Evolutionary conservation across 2,888 invertebrate species (phyloP).

Genomic region (Cryptophagus acutangulus): DNA sequence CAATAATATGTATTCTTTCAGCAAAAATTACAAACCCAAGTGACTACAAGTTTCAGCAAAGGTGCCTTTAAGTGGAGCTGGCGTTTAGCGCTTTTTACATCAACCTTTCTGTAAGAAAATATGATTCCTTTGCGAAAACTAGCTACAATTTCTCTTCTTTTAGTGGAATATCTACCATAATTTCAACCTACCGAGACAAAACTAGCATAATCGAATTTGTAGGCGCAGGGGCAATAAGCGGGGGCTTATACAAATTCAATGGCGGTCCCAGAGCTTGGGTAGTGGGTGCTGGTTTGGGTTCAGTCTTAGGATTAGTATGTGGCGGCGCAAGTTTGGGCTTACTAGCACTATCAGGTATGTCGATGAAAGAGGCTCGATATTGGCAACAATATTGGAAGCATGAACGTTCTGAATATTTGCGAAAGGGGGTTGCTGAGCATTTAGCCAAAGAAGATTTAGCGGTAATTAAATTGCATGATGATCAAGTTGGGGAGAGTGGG

Average conservation of each 20-base stretch:
- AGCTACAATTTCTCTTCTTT: slow-evolving; percentile 30
- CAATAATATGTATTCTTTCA: slow-evolving; percentile 45
- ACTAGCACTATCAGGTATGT: slow-evolving; percentile 55
- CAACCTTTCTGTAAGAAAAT: slow-evolving; percentile 60
- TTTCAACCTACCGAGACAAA: slow-evolving; percentile 64
- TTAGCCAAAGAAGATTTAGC: slow-evolving; percentile 37
- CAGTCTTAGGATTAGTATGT: slow-evolving; percentile 56
- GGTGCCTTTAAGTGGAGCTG: slow-evolving; percentile 69
- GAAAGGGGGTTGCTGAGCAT: slow-evolving; percentile 35
- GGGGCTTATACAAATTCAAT: slow-evolving; percentile 62
- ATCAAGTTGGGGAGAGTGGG: slow-evolving; percentile 28
- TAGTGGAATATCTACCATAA: slow-evolving; percentile 59
- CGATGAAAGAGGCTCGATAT: slow-evolving; percentile 61
- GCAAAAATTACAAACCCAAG: slow-evolving; percentile 66
- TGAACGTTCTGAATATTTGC: slow-evolving; percentile 41
- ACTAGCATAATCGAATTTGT: slow-evolving; percentile 64
- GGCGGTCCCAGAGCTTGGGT: slow-evolving; percentile 64
- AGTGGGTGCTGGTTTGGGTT: slow-evolving; percentile 62
- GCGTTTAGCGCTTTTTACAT: slow-evolving; percentile 63
- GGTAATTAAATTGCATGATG: slow-evolving; percentile 31
- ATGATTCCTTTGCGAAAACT: neutral
- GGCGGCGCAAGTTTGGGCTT: slow-evolving; percentile 55
- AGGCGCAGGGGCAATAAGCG: slow-evolving; percentile 60
- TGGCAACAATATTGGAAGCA: slow-evolving; percentile 54
- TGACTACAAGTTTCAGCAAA: slow-evolving; percentile 63